phyloP scores from a whole-genome alignment of 2,113 vertebrate species.

The Pedetes capensis region DNA sequence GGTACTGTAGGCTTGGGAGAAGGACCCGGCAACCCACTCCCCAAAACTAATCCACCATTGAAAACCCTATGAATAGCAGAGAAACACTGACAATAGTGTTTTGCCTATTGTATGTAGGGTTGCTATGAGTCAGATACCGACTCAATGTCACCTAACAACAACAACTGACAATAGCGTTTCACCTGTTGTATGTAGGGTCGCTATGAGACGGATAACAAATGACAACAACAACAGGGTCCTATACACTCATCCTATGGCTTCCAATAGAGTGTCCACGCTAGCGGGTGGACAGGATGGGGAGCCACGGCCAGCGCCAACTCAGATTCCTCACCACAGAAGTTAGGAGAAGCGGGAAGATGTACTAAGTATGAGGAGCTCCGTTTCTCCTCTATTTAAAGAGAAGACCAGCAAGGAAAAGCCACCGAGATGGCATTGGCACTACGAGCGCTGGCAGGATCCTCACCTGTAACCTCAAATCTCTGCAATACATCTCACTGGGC shows the following conservation, averaged over 20 bases:
- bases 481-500: not conserved
- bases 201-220: no score
- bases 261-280: fast-evolving
- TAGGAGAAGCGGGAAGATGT: not conserved
- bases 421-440: not conserved
- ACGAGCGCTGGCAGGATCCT: not conserved
- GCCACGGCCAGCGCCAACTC: not conserved
- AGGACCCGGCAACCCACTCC: no score
- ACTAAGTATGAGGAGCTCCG: not conserved
- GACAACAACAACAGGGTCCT: no score
- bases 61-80: no score
- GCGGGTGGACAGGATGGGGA: not conserved
- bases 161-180: no score
- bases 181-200: no score
- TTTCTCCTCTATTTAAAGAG: not conserved
- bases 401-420: not conserved
- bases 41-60: no score
- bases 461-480: not conserved
- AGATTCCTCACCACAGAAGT: not conserved
- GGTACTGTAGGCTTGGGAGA: no score
- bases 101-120: no score
- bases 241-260: not conserved
- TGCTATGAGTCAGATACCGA: no score
- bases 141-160: no score
- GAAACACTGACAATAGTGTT: no score